A percentile compares a stretch with the other conserved stretches of the same genome.
Evolutionary conservation across 2,888 invertebrate species (phyloP).

Genomic region (Romanomermis culicivorax): DNA sequence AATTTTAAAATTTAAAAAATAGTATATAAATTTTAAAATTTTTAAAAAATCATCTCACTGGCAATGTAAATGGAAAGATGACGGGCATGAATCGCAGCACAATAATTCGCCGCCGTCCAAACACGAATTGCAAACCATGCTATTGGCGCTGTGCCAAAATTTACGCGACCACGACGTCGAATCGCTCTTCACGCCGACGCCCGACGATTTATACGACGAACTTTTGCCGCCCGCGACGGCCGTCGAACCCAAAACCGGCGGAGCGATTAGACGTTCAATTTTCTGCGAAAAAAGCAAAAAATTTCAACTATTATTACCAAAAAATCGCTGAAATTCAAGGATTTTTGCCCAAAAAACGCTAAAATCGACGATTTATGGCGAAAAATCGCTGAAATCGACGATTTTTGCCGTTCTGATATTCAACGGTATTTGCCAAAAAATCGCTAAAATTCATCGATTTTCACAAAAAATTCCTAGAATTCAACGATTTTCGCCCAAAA

Average conservation of each 20-base stretch:
- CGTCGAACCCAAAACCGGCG: conserved; percentile 7
- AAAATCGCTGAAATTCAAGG: background rate
- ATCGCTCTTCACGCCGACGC: background rate
- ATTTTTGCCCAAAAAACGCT: background rate
- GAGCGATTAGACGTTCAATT: conserved; percentile 9
- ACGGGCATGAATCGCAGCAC: conserved; percentile 84
- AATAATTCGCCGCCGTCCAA: conserved; percentile 79
- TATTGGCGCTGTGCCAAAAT: conserved; percentile 8
- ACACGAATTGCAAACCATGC: conserved; percentile 68
- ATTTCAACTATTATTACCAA: background rate
- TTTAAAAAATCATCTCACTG: conserved; percentile 45
- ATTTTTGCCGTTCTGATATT: no score
- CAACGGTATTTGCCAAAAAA: no score
- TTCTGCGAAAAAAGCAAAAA: background rate
- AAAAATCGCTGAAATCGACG: background rate
- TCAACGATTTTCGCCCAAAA: no score
- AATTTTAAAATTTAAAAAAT: no score
- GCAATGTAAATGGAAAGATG: conserved; percentile 83
- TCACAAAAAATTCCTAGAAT: no score
- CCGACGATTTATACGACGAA: background rate
- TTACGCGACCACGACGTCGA: background rate
- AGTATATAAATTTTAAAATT: no score
- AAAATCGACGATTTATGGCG: background rate
- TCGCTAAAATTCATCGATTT: no score
- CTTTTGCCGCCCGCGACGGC: background rate